Evolutionary conservation across 2,113 vertebrate species (phyloP), one percentile per base, ranked within the genome.

Genomic region (Chionomys nivalis): DNA sequence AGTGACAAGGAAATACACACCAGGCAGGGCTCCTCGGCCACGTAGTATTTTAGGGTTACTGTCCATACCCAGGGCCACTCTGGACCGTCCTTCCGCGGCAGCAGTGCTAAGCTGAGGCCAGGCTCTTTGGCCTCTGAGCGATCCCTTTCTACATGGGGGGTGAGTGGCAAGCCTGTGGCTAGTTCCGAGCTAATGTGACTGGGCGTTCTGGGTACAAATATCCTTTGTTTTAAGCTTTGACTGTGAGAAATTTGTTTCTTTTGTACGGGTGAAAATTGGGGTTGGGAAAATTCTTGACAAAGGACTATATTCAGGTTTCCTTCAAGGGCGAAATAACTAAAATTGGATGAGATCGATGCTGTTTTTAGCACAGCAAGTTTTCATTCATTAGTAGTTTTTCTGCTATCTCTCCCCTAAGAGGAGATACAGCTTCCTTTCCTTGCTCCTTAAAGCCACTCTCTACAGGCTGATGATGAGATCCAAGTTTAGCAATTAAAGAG

Each of bases 121-220:
- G 47, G 96, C 89, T 90, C 94, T 96, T 95, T 70, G 96, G 98
- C 95, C 96, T 96, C 95, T 93, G 0, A 39, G 95, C 91, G 92
- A 58, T 66, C 96, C 73, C 86, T 94, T 91, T 94, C 88, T 93
- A 73, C 9, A 72, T 63, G 77, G 31, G 68, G 58, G 83, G 95
- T 86, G 77, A 96, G 92, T 82, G 52, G 70, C 91, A 96, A 91
- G 44, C 91, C 94, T 94, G 52, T 14, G 75, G 94, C 82, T 89
- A 94, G 87, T 76, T 97, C 91, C 55, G 19, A 61, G 21, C 75
- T 93, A 97, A 88, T 87, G 55, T 79, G 86, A 61, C 87, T 0
- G 4, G 73, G 76, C 28, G 73, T 87, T 98, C 97, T 98, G 97
- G 97, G 97, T 78, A 87, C 91, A 98, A 95, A 96, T 98, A 98